These are phyloP conservation scores for Thyatira batis DNA, from an alignment of 2,888 invertebrate species.

Conservation along the genomic window DNA sequence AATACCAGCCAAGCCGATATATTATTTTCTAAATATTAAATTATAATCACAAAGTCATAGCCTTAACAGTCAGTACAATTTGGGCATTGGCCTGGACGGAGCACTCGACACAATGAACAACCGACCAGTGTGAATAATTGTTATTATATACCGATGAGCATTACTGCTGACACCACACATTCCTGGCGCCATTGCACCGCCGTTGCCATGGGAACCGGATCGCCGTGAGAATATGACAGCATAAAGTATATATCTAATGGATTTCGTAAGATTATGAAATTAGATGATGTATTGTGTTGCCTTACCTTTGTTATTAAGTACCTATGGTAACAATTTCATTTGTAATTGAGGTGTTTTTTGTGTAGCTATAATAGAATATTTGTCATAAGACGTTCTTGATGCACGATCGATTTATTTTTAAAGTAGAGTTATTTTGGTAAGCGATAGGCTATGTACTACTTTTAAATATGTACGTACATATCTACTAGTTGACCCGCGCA, in stretches of 20 bases:
- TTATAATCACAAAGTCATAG: neutral
- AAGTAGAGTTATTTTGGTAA: too few species aligned
- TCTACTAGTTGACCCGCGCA: too few species aligned
- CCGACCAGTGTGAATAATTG: conserved; percentile 2
- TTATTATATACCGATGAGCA: neutral
- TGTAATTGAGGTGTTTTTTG: too few species aligned
- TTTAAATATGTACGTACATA: too few species aligned
- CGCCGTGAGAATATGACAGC: neutral
- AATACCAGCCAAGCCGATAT: too few species aligned
- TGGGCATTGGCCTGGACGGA: neutral
- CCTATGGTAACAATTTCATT: too few species aligned
- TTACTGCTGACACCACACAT: neutral
- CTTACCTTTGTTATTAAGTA: too few species aligned
- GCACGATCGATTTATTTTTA: too few species aligned
- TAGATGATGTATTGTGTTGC: neutral
- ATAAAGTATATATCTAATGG: neutral
- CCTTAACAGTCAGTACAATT: conserved; percentile 2
- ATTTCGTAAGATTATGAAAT: neutral
- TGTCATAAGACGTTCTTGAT: too few species aligned
- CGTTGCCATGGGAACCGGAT: neutral
- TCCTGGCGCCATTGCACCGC: neutral
- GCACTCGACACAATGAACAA: neutral
- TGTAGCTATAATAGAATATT: too few species aligned
- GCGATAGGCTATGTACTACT: too few species aligned
- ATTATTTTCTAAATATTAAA: neutral